A percentile compares a stretch with the other conserved stretches of the same genome.
phyloP scores from a whole-genome alignment of 2,888 invertebrate species.

The Hoplodrina ambigua region DNA sequence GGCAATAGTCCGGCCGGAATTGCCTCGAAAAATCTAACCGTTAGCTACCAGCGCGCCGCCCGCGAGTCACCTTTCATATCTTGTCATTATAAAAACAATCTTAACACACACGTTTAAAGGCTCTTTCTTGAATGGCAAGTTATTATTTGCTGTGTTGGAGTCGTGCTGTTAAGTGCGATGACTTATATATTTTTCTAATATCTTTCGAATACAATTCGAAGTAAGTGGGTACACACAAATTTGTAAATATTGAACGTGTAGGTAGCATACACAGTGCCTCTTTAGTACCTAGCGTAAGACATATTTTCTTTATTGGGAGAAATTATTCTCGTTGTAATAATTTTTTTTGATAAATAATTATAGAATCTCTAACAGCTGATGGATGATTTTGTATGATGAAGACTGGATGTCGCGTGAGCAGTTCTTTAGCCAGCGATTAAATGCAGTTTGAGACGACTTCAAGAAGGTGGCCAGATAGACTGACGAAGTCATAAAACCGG shows the following conservation, averaged over 20 bases:
- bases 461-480: neutral
- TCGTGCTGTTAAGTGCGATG: too few species aligned
- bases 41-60: too few species aligned
- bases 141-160: too few species aligned
- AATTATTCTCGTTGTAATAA: neutral
- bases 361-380: neutral
- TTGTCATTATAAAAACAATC: too few species aligned
- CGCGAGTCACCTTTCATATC: too few species aligned
- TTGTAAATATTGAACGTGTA: neutral
- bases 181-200: neutral
- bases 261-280: neutral
- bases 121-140: too few species aligned
- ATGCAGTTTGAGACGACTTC: too few species aligned
- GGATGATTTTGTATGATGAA: neutral
- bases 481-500: neutral
- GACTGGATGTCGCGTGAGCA: too few species aligned
- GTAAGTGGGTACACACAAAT: neutral
- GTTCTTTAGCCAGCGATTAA: too few species aligned
- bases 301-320: neutral
- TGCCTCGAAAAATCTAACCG: too few species aligned
- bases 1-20: too few species aligned
- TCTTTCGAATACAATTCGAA: neutral
- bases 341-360: neutral
- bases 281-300: neutral
- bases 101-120: too few species aligned